Evolutionary conservation across 2,113 vertebrate species (phyloP).

Genomic region (Pseudorasbora parva): DNA sequence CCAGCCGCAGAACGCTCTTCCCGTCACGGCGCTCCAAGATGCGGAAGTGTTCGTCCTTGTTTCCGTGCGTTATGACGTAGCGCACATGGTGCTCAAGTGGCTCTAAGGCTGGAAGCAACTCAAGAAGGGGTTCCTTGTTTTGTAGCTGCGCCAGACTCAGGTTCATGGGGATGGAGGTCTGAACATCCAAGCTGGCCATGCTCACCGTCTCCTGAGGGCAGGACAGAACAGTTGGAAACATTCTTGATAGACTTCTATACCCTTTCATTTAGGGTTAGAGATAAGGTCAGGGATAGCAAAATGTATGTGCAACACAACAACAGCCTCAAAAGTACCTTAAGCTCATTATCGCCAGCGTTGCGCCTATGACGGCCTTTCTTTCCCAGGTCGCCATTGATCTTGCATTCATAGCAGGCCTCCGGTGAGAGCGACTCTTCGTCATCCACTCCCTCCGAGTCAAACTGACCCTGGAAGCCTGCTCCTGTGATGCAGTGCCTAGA

Average conservation of each 20-base stretch:
- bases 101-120: conserved; percentile 85
- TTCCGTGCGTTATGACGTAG: conserved; percentile 85
- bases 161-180: conserved; percentile 81
- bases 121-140: conserved; percentile 84
- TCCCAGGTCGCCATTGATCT: conserved; percentile 84
- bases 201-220: conserved; percentile 75
- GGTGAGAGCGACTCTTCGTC: conserved; percentile 84
- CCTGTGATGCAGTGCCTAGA: conserved; percentile 88
- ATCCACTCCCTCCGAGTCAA: conserved; percentile 72
- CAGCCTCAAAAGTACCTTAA: conserved; percentile 65
- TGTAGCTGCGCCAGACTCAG: conserved; percentile 81
- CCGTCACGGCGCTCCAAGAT: conserved; percentile 82
- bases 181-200: conserved; percentile 87
- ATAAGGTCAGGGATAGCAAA: not conserved
- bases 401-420: conserved; percentile 93
- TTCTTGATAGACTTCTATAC: not conserved
- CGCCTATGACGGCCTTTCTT: conserved; percentile 72
- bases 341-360: conserved; percentile 68
- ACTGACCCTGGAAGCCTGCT: conserved; percentile 76
- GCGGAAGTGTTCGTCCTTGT: conserved; percentile 81
- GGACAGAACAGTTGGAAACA: not conserved
- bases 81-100: conserved; percentile 81
- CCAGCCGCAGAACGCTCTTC: conserved; percentile 85
- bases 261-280: not conserved
- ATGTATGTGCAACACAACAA: not conserved